phyloP scores from a whole-genome alignment of 1,140 invertebrate species.

The Nasonia vitripennis region DNA sequence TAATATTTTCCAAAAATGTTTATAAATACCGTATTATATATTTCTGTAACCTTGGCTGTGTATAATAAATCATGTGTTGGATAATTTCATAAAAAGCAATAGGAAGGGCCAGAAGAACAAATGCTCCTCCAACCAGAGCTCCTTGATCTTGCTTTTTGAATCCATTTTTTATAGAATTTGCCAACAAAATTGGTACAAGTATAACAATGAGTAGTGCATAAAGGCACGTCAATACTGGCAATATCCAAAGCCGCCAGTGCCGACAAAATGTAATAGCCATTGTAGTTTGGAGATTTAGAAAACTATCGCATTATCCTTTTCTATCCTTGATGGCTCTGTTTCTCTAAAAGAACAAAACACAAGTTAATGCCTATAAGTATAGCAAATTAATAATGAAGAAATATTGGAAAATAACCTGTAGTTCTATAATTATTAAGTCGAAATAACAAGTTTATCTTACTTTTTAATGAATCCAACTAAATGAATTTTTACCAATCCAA shows the following conservation, averaged over 20 bases:
- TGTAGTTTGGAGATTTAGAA: slow-evolving; percentile 50
- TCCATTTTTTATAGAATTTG: slow-evolving; percentile 83
- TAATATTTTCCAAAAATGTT: slow-evolving; percentile 23
- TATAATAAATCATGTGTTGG: slow-evolving; percentile 95
- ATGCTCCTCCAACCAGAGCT: slow-evolving; percentile 90
- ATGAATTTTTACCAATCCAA: neutral
- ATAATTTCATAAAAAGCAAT: slow-evolving; percentile 96
- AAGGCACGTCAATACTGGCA: slow-evolving; percentile 85
- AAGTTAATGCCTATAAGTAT: neutral
- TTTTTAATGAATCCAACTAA: neutral
- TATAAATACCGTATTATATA: slow-evolving; percentile 89
- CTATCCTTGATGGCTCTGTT: neutral
- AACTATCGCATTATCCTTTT: slow-evolving; percentile 57
- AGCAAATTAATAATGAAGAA: neutral
- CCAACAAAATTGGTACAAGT: slow-evolving; percentile 87
- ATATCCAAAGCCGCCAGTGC: slow-evolving; percentile 92
- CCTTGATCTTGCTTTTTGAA: slow-evolving; percentile 85
- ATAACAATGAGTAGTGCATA: slow-evolving; percentile 89
- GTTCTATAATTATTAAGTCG: neutral
- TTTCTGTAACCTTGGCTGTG: slow-evolving; percentile 93
- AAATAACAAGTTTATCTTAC: neutral
- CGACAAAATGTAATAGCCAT: slow-evolving; percentile 75
- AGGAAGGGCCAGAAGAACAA: slow-evolving; percentile 92
- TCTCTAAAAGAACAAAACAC: neutral
- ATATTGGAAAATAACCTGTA: neutral